phyloP scores from a whole-genome alignment of 2,113 vertebrate genomes.

The Alectura lathami region DNA sequence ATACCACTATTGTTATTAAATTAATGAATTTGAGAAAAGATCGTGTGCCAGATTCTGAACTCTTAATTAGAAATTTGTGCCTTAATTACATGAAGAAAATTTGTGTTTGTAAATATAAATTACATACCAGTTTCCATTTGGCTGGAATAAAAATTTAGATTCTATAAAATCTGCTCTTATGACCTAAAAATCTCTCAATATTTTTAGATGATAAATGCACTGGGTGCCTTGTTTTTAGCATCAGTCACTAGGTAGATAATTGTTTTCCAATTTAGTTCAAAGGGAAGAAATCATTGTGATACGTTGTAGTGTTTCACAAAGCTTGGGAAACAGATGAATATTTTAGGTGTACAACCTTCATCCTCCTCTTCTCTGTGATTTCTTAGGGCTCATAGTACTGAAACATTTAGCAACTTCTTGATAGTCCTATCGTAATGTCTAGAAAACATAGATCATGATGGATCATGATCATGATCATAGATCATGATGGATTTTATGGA shows the following conservation, averaged over 20 bases:
- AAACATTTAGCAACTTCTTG: neutral
- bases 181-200: neutral
- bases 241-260: neutral
- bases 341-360: rapidly evolving
- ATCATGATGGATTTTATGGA: neutral
- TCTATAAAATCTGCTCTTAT: neutral
- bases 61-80: constrained; percentile 4
- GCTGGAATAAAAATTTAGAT: neutral
- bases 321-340: neutral
- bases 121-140: neutral
- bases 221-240: neutral
- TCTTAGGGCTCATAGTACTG: neutral
- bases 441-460: neutral
- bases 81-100: constrained; percentile 19
- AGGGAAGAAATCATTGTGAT: neutral
- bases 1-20: neutral
- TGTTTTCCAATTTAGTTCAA: neutral
- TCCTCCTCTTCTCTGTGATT: neutral
- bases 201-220: neutral
- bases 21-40: constrained; percentile 1
- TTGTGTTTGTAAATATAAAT: neutral
- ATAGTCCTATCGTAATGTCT: neutral
- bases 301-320: neutral
- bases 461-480: too few species aligned
- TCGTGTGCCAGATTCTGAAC: neutral